Conservation (phyloP, 2,888 invertebrate genomes). For the Euclidia mi region DNA sequence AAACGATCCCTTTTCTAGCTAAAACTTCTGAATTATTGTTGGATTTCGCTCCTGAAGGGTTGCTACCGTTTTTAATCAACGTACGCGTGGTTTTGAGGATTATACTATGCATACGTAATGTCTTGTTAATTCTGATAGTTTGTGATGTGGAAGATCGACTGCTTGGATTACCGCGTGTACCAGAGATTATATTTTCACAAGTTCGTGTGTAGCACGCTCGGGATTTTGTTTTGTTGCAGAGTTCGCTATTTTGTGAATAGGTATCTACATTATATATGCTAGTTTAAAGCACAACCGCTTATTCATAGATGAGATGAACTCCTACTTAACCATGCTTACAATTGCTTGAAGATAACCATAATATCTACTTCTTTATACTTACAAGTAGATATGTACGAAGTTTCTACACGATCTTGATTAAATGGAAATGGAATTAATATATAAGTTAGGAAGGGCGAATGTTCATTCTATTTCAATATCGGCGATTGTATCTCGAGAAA, state of each 20-base stretch:
- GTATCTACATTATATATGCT: too few species aligned
- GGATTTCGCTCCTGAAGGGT: conserved; percentile 39
- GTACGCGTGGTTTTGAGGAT: conserved; percentile 31
- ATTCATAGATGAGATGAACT: too few species aligned
- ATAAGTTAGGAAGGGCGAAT: conserved; percentile 35
- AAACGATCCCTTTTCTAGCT: conserved; percentile 64
- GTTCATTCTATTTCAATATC: conserved; percentile 58
- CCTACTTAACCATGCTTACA: too few species aligned
- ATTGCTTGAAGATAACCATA: too few species aligned
- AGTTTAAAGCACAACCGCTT: too few species aligned
- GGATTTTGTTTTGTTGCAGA: too few species aligned
- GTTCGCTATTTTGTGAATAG: too few species aligned
- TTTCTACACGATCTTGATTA: conserved; percentile 10
- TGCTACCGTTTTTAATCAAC: conserved; percentile 53
- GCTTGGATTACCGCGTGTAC: background rate
- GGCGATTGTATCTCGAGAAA: conserved; percentile 68
- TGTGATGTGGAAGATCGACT: conserved; percentile 1
- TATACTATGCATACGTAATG: conserved; percentile 28
- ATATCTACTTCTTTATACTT: too few species aligned
- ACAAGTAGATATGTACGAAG: too few species aligned
- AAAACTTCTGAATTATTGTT: conserved; percentile 66
- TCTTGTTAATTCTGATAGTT: conserved; percentile 13
- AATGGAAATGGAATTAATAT: conserved; percentile 41
- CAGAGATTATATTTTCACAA: background rate
- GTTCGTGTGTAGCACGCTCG: too few species aligned